Percentiles rank a stretch among this genome's conserved stretches.
Evolutionary conservation across 2,113 vertebrate genomes (phyloP).

Genomic region (Pedionomus torquatus): DNA sequence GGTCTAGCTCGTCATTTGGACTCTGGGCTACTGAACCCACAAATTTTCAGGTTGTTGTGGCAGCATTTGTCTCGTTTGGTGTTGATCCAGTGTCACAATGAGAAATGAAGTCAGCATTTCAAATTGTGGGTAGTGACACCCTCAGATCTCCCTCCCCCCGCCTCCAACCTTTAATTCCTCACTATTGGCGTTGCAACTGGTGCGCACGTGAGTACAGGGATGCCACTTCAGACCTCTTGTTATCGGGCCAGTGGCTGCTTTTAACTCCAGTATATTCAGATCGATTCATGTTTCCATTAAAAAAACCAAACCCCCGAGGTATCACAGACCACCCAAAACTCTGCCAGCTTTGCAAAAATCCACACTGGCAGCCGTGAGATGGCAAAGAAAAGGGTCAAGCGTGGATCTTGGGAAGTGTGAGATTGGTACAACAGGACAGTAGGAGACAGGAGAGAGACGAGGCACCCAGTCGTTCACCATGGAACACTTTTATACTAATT

Average conservation of each 20-base stretch:
- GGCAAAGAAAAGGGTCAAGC: neutral
- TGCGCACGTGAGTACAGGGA: neutral
- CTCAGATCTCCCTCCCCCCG: neutral
- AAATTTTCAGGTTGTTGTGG: neutral
- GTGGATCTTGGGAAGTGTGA: neutral
- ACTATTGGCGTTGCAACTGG: neutral
- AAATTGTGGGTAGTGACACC: neutral
- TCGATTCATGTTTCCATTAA: neutral
- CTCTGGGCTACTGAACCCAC: neutral
- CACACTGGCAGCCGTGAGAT: neutral
- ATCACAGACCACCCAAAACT: neutral
- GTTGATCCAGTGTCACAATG: constrained; percentile 24
- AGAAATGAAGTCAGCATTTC: constrained; percentile 6
- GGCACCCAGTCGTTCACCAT: neutral
- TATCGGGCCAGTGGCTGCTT: neutral
- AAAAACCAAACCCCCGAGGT: neutral
- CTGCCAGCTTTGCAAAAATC: too few relatives aligned
- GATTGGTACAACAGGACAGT: neutral
- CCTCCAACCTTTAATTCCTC: neutral
- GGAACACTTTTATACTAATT: neutral
- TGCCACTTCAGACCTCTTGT: neutral
- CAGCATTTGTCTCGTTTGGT: neutral
- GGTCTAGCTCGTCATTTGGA: neutral
- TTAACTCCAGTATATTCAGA: neutral
- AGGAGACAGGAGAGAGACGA: neutral